Evolutionary conservation across 2,113 vertebrate species (phyloP).

Genomic region (Scomber japonicus): DNA sequence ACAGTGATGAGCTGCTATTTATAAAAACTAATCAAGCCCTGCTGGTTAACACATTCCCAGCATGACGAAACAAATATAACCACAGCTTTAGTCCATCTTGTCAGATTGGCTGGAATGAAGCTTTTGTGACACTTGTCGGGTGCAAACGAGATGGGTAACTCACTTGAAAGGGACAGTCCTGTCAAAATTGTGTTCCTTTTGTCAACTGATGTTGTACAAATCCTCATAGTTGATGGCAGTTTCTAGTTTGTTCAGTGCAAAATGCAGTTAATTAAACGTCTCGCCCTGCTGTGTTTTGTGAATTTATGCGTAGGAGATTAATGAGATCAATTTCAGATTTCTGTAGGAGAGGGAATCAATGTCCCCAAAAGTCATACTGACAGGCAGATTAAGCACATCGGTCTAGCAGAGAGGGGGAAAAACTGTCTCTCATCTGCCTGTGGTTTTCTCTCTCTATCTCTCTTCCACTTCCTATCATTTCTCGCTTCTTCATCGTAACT

Average conservation of each 20-base stretch:
- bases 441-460: constrained; percentile 20
- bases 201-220: constrained; percentile 21
- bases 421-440: constrained; percentile 20
- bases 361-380: constrained; percentile 72
- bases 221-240: constrained; percentile 17
- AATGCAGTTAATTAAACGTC: constrained; percentile 71
- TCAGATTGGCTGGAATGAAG: constrained; percentile 3
- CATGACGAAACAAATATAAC: constrained; percentile 23
- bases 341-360: constrained; percentile 64
- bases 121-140: constrained; percentile 16
- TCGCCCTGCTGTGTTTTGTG: constrained; percentile 57
- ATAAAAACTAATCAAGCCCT: constrained; percentile 41
- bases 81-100: constrained; percentile 12
- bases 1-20: constrained; percentile 40
- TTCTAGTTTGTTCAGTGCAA: constrained; percentile 50
- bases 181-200: constrained; percentile 5
- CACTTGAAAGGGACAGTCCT: constrained; percentile 10
- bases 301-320: constrained; percentile 69
- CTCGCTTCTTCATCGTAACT: constrained; percentile 10
- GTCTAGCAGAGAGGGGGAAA: constrained; percentile 15
- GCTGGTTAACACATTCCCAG: constrained; percentile 28
- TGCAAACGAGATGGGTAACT: constrained; percentile 8
- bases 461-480: constrained; percentile 25
- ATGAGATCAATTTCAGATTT: constrained; percentile 81
- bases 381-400: constrained; percentile 68